phyloP scores from a whole-genome alignment of 2,797 vertebrate species.

The Picus viridis region DNA sequence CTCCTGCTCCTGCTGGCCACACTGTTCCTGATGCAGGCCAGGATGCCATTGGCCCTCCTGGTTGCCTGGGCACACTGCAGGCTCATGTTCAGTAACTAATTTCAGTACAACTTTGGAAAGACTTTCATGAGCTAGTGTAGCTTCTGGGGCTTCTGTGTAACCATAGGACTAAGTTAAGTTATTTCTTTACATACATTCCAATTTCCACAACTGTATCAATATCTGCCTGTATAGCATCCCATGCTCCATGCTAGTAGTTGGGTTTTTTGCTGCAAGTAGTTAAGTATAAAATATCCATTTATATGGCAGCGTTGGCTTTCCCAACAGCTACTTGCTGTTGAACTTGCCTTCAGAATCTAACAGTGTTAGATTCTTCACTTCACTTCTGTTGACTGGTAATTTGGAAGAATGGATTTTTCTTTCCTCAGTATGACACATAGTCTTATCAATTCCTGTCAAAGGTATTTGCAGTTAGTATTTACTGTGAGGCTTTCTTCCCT shows the following conservation, averaged over 20 bases:
- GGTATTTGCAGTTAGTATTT: not conserved
- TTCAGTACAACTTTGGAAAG: not conserved
- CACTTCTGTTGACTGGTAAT: not conserved
- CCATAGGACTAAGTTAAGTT: not conserved
- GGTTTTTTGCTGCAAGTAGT: not conserved
- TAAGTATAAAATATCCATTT: not conserved
- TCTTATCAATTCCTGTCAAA: not conserved
- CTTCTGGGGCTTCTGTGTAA: accelerated
- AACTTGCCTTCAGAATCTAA: not conserved
- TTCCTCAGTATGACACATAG: not conserved
- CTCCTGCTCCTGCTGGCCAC: no score
- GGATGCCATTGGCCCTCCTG: no score
- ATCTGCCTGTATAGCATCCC: not conserved
- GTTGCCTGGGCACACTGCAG: no score
- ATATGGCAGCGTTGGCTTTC: not conserved
- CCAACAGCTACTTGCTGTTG: not conserved
- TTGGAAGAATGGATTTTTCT: not conserved
- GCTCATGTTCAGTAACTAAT: not conserved
- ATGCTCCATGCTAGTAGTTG: not conserved
- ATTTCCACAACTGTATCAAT: not conserved
- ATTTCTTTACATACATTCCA: not conserved
- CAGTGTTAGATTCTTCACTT: not conserved
- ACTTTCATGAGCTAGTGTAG: not conserved
- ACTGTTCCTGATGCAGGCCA: no score
- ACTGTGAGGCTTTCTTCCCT: not conserved